Percentiles rank a stretch among this genome's conserved stretches.
Evolutionary conservation across 2,888 invertebrate species (phyloP).

Genomic region (Halictus ligatus): DNA sequence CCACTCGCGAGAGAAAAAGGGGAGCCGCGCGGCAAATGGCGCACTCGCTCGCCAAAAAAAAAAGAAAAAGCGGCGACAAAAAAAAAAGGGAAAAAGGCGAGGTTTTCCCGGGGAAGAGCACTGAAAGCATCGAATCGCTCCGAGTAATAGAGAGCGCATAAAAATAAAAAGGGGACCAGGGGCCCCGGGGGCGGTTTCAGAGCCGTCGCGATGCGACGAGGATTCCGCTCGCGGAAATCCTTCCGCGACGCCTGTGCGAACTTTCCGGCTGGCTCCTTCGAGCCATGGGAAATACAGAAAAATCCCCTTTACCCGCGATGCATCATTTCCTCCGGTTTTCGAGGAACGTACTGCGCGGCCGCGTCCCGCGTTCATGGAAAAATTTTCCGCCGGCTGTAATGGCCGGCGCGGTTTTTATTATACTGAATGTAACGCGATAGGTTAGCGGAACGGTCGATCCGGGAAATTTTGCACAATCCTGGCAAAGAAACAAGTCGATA

Average conservation of each 20-base stretch:
- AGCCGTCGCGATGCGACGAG: conserved; percentile 7
- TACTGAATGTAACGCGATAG: not conserved
- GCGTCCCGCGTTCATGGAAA: not conserved
- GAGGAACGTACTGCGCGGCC: not conserved
- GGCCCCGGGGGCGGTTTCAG: conserved; percentile 30
- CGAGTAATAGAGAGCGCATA: conserved; percentile 28
- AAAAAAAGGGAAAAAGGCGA: not conserved
- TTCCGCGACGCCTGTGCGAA: conserved; percentile 27
- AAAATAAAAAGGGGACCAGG: conserved; percentile 28
- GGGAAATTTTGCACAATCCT: too few species aligned
- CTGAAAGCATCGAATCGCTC: conserved; percentile 34
- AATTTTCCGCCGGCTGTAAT: not conserved
- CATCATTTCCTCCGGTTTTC: not conserved
- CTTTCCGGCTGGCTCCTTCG: conserved; percentile 35
- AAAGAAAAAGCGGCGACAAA: too few species aligned
- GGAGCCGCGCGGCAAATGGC: not conserved
- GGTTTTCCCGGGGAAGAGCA: not conserved
- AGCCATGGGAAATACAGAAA: not conserved
- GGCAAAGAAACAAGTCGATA: too few species aligned
- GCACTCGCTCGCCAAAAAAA: not conserved
- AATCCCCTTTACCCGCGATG: not conserved
- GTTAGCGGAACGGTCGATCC: not conserved
- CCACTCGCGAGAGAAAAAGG: conserved; percentile 1
- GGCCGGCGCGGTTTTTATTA: not conserved
- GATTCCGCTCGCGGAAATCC: not conserved